Evolutionary conservation across 2,113 vertebrate species (phyloP).

Genomic region (Ictidomys tridecemlineatus): DNA sequence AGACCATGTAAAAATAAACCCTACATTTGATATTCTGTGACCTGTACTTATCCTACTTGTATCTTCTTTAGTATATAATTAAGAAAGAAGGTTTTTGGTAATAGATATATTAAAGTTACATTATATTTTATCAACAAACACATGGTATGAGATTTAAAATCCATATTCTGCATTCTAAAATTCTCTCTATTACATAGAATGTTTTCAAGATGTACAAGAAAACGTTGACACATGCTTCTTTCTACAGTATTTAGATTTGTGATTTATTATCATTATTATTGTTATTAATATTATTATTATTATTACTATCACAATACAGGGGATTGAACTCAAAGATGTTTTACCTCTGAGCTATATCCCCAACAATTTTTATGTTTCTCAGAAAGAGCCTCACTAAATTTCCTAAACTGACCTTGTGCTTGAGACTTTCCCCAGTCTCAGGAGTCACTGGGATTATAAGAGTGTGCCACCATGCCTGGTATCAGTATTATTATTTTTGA

Average conservation of each 20-base stretch:
- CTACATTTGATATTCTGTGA: neutral
- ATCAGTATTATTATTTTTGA: neutral
- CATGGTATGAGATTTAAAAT: neutral
- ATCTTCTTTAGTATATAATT: neutral
- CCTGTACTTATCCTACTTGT: neutral
- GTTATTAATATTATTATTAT: too few species aligned
- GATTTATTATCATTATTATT: neutral
- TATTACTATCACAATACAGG: too few species aligned
- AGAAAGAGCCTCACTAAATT: too few species aligned
- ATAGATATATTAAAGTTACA: neutral
- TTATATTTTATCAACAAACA: neutral
- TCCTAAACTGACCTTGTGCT: too few species aligned
- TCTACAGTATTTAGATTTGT: neutral
- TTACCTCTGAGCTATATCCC: too few species aligned
- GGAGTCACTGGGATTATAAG: too few species aligned
- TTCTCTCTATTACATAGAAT: neutral
- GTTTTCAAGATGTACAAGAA: neutral
- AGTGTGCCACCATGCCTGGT: too few species aligned
- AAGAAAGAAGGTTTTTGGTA: neutral
- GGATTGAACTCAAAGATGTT: too few species aligned
- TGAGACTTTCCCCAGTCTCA: too few species aligned
- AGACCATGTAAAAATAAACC: neutral
- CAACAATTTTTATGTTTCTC: too few species aligned
- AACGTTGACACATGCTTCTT: neutral
- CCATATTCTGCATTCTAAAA: neutral